These are phyloP conservation scores for Acanthurus tractus DNA, from an alignment of 2,797 vertebrate species.

Conservation along the genomic window DNA sequence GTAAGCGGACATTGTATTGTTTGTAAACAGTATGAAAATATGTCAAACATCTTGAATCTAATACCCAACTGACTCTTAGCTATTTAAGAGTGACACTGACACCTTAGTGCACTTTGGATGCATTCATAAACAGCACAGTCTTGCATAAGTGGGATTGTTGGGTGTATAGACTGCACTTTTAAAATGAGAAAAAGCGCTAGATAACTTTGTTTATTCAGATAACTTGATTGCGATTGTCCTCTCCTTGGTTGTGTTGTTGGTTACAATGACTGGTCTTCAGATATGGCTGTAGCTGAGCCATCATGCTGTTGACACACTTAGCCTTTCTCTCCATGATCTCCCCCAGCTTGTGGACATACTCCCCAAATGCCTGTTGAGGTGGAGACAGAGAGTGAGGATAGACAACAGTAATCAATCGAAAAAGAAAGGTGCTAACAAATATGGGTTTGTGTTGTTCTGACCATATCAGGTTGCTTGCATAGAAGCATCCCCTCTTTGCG, in stretches of 20 bases:
- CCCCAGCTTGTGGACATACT: conserved; percentile 87
- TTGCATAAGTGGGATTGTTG: background rate
- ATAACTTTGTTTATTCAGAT: conserved; percentile 37
- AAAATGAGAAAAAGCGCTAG: conserved; percentile 10
- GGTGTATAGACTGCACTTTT: background rate
- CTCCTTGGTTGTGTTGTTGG: conserved; percentile 16
- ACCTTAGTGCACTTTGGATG: background rate
- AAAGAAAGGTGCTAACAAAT: background rate
- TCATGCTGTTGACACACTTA: conserved; percentile 84
- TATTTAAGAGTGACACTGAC: background rate
- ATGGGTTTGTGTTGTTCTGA: conserved; percentile 72
- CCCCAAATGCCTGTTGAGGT: conserved; percentile 86
- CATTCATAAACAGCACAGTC: background rate
- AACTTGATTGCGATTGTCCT: conserved; percentile 20
- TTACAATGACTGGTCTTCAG: conserved; percentile 56
- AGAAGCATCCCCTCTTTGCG: conserved; percentile 87
- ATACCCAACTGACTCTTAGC: background rate
- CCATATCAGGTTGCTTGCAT: conserved; percentile 83
- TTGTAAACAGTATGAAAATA: too few relatives aligned
- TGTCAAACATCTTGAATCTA: background rate
- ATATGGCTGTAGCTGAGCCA: conserved; percentile 85
- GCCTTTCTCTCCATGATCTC: conserved; percentile 88
- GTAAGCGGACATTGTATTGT: too few relatives aligned
- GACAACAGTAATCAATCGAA: background rate
- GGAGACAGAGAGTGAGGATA: conserved; percentile 20